A percentile compares a stretch with the other conserved stretches of the same genome.
phyloP scores from a whole-genome alignment of 2,888 invertebrate species.

The Zygaena filipendulae region DNA sequence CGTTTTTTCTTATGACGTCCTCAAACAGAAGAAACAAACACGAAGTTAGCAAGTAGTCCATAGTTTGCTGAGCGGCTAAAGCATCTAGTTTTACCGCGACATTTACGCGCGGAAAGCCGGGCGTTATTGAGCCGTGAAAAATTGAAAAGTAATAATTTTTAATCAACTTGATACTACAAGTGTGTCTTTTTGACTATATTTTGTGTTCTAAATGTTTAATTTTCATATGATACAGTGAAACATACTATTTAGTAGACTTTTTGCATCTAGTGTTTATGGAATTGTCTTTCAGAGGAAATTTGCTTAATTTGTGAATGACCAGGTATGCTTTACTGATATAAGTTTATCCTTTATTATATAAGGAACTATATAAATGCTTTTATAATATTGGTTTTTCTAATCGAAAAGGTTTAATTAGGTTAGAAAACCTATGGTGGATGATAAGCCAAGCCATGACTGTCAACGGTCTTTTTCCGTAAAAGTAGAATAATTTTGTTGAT shows the following conservation, averaged over 20 bases:
- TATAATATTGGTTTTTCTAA: no score
- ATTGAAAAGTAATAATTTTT: slow-evolving; percentile 45
- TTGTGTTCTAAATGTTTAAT: neutral
- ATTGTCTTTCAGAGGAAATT: slow-evolving; percentile 43
- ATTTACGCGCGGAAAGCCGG: slow-evolving; percentile 70
- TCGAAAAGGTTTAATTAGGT: slow-evolving; percentile 54
- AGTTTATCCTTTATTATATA: slow-evolving; percentile 24
- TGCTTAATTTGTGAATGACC: slow-evolving; percentile 58
- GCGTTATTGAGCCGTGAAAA: slow-evolving; percentile 67
- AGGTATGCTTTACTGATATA: slow-evolving; percentile 41
- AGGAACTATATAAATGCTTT: no score
- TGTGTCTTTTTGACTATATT: slow-evolving; percentile 26
- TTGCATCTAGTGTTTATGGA: slow-evolving; percentile 37
- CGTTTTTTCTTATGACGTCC: slow-evolving; percentile 34
- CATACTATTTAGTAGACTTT: no score
- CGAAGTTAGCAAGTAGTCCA: slow-evolving; percentile 52
- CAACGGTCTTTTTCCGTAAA: slow-evolving; percentile 30
- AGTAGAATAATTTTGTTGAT: slow-evolving; percentile 23
- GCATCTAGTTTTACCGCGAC: slow-evolving; percentile 61
- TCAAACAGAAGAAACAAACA: slow-evolving; percentile 61
- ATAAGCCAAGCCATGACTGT: slow-evolving; percentile 55
- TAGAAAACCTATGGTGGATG: slow-evolving; percentile 55
- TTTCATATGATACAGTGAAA: no score
- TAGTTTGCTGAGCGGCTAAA: slow-evolving; percentile 33
- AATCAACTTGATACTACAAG: slow-evolving; percentile 25